Evolutionary conservation across 2,888 invertebrate genomes (phyloP), one percentile per base, ranked within the genome.

Genomic region (Lepidochrysops patricia): DNA sequence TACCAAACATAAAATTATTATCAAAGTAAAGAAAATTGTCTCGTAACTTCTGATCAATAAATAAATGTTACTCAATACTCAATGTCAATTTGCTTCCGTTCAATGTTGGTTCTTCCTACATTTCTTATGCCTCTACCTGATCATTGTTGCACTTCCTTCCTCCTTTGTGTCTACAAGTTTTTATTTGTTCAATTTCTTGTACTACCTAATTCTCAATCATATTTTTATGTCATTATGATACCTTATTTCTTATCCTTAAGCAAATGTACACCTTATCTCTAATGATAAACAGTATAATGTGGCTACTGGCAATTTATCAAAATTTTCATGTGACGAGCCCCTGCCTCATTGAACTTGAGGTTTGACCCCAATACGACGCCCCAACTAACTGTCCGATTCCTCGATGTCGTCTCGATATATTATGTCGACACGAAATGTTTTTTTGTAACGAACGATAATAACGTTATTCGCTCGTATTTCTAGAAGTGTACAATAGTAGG

Each of bases 401-500:
- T 49, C 23, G 48, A 3, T 13, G 6, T 52, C 27, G 7, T 27
- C 29, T 52, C 27, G 52, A 26, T 52, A 27, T 4, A 7, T 13
- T 52, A 27, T 4, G 13, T 13, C 27, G 15, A 13, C 13, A 29
- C 4, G 43, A 19, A 43, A 23, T 9, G 19, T 43, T 23, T 43
- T 23, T 23, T 4, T 19, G 19, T 3, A 43, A 9, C 9, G 6
- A 15, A 37, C 19, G 19, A 29, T 43, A 23, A 43, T 26, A 15
- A 15, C 13, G 9, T 52, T 12, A 15, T 19, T 37, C 27, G 49
- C 12, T 9, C n/a, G 49, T 32, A n/a, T 19, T 48, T 32, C 57
- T 57, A 50, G 57, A 27, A 49, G n/a, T n/a, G 27, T 58, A 34
- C 49, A 26, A 35, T 60, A 50, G 60, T 60, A 57, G 58, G 58